phyloP scores from a whole-genome alignment of 2,888 invertebrate species.

The Ptychoptera contaminata region DNA sequence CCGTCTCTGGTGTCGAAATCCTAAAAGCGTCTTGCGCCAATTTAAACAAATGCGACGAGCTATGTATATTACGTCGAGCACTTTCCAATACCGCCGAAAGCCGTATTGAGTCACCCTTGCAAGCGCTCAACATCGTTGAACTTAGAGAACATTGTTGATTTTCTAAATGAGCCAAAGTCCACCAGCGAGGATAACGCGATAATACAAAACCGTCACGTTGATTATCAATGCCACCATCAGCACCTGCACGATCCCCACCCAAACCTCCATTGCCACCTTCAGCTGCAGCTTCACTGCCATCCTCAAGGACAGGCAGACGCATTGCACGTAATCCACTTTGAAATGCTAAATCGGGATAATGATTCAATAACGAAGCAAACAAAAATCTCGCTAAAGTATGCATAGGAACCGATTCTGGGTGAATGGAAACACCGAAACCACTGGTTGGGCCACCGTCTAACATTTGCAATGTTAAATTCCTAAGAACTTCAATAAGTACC shows the following conservation, averaged over 20 bases:
- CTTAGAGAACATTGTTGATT: conserved; percentile 66
- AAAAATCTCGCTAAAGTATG: conserved; percentile 70
- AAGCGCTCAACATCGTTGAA: conserved; percentile 56
- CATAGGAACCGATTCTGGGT: conserved; percentile 69
- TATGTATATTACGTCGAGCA: conserved; percentile 66
- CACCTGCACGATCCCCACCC: conserved; percentile 21
- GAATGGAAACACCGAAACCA: conserved; percentile 53
- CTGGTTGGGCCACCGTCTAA: conserved; percentile 64
- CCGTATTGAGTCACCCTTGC: conserved; percentile 53
- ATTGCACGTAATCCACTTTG: conserved; percentile 63
- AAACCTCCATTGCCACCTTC: conserved; percentile 15
- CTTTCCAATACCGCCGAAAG: conserved; percentile 61
- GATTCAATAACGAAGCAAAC: conserved; percentile 57
- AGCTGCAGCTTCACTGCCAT: conserved; percentile 35
- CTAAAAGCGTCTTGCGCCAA: conserved; percentile 73
- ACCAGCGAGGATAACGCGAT: conserved; percentile 51
- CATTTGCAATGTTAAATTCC: conserved; percentile 49
- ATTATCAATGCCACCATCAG: conserved; percentile 46
- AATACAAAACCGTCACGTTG: conserved; percentile 36
- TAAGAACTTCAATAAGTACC: conserved; percentile 48
- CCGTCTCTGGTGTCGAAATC: conserved; percentile 64
- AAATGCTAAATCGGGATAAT: conserved; percentile 65
- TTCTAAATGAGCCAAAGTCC: conserved; percentile 64
- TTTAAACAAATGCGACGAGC: conserved; percentile 69
- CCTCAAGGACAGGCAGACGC: conserved; percentile 60